Evolutionary conservation across 2,113 vertebrate genomes (phyloP).

Genomic region (Nicator chloris): DNA sequence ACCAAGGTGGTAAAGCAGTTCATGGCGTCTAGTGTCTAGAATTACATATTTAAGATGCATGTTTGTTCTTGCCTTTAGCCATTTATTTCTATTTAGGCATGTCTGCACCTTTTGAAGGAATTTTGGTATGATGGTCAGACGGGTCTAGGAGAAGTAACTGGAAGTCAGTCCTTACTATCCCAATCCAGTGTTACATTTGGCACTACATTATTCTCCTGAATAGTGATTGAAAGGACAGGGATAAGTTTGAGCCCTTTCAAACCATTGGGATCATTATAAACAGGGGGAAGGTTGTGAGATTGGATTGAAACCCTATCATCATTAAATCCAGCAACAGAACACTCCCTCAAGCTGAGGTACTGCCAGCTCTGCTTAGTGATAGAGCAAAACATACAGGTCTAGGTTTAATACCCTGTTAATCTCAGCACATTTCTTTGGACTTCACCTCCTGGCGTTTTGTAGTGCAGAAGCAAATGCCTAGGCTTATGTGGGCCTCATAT

Average conservation of each 20-base stretch:
- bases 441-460: background rate
- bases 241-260: background rate
- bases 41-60: background rate
- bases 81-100: background rate
- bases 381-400: background rate
- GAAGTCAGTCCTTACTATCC: background rate
- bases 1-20: background rate
- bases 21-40: background rate
- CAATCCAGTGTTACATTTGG: background rate
- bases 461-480: background rate
- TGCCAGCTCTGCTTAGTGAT: background rate
- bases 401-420: background rate
- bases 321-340: background rate
- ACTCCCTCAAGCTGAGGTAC: background rate
- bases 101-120: background rate
- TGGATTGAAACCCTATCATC: background rate
- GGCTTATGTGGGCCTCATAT: too few relatives aligned
- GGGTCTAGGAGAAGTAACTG: background rate
- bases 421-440: background rate
- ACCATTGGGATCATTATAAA: background rate
- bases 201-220: background rate
- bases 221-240: background rate
- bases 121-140: background rate
- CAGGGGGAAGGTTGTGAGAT: accelerated
- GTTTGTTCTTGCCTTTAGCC: background rate